Evolutionary conservation across 2,797 vertebrate genomes (phyloP).

Genomic region (Macropus fuliginosus): DNA sequence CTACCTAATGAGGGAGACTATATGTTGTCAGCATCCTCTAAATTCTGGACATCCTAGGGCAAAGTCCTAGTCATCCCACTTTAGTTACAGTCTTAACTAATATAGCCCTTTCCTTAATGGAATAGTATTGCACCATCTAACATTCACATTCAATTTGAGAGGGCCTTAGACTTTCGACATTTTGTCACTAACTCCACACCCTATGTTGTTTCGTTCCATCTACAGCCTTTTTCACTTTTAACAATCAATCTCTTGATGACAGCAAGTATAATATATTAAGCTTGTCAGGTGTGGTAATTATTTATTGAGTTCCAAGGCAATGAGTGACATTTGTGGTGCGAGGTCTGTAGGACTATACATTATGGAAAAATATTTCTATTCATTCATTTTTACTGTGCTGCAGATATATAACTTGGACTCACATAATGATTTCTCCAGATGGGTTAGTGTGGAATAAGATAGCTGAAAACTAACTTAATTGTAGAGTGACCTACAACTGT

Average conservation of each 20-base stretch:
- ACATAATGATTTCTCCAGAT: background rate
- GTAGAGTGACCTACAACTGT: background rate
- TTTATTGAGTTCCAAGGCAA: background rate
- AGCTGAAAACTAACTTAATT: background rate
- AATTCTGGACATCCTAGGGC: background rate
- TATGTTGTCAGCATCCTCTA: background rate
- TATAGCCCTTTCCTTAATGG: background rate
- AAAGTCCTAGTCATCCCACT: background rate
- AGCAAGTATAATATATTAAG: background rate
- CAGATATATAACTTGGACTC: background rate
- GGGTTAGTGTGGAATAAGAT: background rate
- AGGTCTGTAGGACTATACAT: background rate
- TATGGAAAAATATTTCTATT: background rate
- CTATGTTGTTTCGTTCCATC: background rate
- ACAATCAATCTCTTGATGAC: background rate
- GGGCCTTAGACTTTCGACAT: background rate
- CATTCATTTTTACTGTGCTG: background rate
- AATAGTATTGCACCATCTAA: background rate
- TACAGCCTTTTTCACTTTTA: background rate
- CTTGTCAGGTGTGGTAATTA: background rate
- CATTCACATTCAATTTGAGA: background rate
- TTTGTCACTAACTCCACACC: background rate
- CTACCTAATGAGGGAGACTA: background rate
- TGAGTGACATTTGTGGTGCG: background rate
- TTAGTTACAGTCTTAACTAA: background rate